Evolutionary conservation across 2,113 vertebrate species (phyloP).

Genomic region (Mesoclemmys tuberculata): DNA sequence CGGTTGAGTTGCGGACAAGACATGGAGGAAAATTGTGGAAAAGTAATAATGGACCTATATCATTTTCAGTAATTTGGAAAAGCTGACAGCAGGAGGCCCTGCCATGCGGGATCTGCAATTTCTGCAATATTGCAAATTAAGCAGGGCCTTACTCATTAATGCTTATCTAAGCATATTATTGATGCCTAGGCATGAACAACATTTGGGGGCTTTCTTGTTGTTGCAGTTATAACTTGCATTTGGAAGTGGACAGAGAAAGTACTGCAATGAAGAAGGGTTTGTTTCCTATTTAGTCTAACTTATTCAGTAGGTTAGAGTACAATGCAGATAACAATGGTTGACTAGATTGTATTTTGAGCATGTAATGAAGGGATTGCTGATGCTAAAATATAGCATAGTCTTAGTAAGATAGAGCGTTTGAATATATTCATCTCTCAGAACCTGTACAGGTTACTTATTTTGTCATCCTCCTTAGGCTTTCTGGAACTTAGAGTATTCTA

Average conservation of each 20-base stretch:
- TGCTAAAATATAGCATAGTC: not conserved
- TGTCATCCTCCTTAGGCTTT: not conserved
- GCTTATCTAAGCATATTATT: slow-evolving; percentile 3
- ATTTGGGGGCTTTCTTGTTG: not conserved
- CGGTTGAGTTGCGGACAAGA: too few species aligned
- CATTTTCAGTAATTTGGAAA: too few species aligned
- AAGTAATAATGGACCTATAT: too few species aligned
- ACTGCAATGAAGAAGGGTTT: not conserved
- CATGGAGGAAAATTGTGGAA: too few species aligned
- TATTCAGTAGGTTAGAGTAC: slow-evolving; percentile 14
- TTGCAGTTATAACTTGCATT: not conserved
- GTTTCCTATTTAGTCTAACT: not conserved
- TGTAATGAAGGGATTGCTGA: not conserved
- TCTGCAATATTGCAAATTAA: too few species aligned
- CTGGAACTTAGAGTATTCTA: not conserved
- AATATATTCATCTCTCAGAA: not conserved
- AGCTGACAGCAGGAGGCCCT: too few species aligned
- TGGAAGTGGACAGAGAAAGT: not conserved
- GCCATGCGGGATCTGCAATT: too few species aligned
- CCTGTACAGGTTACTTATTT: not conserved
- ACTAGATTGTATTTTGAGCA: not conserved
- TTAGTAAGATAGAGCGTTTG: not conserved
- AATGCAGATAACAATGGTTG: slow-evolving; percentile 15
- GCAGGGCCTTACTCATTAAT: not conserved
- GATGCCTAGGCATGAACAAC: not conserved